phyloP scores from a whole-genome alignment of 2,888 invertebrate genomes.

The Cheilosia variabilis region DNA sequence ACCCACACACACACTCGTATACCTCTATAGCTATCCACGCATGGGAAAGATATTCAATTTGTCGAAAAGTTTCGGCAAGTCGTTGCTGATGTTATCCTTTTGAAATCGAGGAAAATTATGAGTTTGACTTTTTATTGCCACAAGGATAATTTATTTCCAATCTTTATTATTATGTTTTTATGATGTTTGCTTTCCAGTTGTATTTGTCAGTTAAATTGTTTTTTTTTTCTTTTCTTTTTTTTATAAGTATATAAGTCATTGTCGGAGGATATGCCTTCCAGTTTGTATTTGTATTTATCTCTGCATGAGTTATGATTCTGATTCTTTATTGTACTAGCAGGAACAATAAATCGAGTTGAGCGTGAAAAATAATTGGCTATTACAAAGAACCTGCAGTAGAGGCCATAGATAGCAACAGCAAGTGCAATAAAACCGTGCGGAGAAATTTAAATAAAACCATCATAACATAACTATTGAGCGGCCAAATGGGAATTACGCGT shows the following conservation, averaged over 20 bases:
- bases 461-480: neutral
- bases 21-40: conserved; percentile 8
- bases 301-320: conserved; percentile 64
- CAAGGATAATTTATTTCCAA: conserved; percentile 76
- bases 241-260: neutral
- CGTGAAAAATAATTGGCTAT: conserved; percentile 75
- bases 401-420: conserved; percentile 15
- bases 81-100: conserved; percentile 60
- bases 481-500: neutral
- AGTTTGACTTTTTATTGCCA: conserved; percentile 70
- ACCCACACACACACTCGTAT: conserved; percentile 22
- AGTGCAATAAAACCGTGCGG: conserved; percentile 57
- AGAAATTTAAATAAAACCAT: conserved; percentile 16
- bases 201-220: conserved; percentile 69
- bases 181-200: conserved; percentile 47
- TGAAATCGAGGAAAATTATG: conserved; percentile 71
- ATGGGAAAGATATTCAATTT: conserved; percentile 62
- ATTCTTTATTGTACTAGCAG: conserved; percentile 66
- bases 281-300: conserved; percentile 63
- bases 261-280: conserved; percentile 15
- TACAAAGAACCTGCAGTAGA: conserved; percentile 41
- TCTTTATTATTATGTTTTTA: conserved; percentile 75
- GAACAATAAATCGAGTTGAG: conserved; percentile 72
- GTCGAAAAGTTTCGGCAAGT: conserved; percentile 55
- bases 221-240: neutral